These are phyloP conservation scores for Chaitophorus viminalis DNA, from an alignment of 2,888 invertebrate genomes.

Conservation along the genomic window DNA sequence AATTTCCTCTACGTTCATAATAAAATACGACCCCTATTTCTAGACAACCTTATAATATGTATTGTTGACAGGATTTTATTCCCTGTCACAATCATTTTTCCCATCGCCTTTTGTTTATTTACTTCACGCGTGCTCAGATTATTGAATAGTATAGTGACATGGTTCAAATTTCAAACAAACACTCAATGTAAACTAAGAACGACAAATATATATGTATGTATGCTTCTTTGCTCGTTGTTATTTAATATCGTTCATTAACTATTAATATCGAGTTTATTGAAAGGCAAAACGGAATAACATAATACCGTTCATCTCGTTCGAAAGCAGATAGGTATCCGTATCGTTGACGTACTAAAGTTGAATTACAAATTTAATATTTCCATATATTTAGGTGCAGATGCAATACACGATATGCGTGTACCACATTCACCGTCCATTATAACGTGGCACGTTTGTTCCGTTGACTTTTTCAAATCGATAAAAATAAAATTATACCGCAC, in stretches of 20 bases:
- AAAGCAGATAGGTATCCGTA: background rate
- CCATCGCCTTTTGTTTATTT: conserved; percentile 9
- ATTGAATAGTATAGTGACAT: conserved; percentile 2
- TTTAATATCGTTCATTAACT: background rate
- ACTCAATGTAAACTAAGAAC: conserved; percentile 3
- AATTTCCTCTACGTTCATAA: background rate
- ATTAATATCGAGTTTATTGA: background rate
- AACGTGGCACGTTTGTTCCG: no score
- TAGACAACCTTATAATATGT: background rate
- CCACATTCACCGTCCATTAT: no score
- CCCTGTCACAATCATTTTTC: background rate
- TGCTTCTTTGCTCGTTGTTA: background rate
- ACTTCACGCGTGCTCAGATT: background rate
- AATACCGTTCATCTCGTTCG: background rate
- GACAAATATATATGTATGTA: background rate
- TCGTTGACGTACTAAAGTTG: background rate
- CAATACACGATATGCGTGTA: no score
- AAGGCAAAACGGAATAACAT: background rate
- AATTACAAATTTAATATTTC: no score
- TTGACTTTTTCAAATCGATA: no score
- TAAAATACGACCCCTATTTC: conserved; percentile 7
- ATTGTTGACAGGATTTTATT: conserved; percentile 31
- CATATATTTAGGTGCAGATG: no score
- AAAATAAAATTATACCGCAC: no score
- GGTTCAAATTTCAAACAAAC: conserved; percentile 11